These are phyloP conservation scores for Girardinichthys multiradiatus DNA, from an alignment of 2,113 vertebrate species.

Conservation along the genomic window DNA sequence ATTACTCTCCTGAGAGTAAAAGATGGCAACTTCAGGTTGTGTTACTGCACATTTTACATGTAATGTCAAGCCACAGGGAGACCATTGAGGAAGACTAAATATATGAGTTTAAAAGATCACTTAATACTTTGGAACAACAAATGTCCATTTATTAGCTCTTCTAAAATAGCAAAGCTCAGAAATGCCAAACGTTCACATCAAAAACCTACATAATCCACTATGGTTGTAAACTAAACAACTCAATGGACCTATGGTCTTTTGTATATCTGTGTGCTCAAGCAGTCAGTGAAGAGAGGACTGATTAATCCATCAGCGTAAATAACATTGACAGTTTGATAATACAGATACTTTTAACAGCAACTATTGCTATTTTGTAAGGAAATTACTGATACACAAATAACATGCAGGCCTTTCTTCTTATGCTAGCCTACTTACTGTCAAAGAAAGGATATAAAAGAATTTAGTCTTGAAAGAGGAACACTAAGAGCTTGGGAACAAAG, in stretches of 20 bases:
- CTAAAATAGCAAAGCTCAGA: no score
- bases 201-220: no score
- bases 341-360: neutral
- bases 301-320: neutral
- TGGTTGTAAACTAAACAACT: no score
- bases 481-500: constrained; percentile 39
- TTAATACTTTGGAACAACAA: neutral
- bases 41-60: neutral
- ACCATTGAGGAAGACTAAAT: neutral
- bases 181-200: no score
- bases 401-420: neutral
- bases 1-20: constrained; percentile 5
- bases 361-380: constrained; percentile 1
- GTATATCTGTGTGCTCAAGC: neutral
- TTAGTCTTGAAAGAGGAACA: constrained; percentile 21
- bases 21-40: neutral
- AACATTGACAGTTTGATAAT: neutral
- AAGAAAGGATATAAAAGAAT: constrained; percentile 41
- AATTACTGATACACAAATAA: neutral
- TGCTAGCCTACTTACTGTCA: neutral
- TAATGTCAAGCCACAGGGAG: neutral
- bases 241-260: neutral
- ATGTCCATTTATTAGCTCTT: neutral
- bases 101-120: neutral
- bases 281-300: neutral